Base-by-base conservation (phyloP, 2,797 vertebrate species). In the Notolabrus celidotus region DNA sequence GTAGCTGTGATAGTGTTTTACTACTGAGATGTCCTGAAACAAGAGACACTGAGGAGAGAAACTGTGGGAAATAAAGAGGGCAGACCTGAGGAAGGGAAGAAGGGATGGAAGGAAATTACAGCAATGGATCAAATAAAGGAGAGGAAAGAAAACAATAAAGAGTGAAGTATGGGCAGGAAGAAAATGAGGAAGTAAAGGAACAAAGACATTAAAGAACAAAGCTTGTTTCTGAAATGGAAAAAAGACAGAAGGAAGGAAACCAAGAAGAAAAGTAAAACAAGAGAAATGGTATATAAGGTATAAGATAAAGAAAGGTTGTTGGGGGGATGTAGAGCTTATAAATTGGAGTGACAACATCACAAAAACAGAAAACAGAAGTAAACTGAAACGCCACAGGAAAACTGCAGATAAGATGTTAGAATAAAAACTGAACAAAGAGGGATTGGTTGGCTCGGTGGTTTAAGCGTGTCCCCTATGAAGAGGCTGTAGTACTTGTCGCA, bases 21-120 rank as follows among this genome's bases (percentile, higher is more conserved):
- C 23, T 63, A 77, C 27, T 52, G 65, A 25, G 64, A 72, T 27
- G 68, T 70, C 15, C 53, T 53, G 65, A 54, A 69, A 41, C 34
- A 27, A 22, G 20, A 53, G 51, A 46, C 38, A 56, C 71, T 11
- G 23, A 2, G 34, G 16, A 3, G 5, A n/a, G 49, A 43, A 42
- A 25, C 7, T 42, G 39, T n/a, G 12, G 45, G 42, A 17, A 56
- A 19, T 60, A 5, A 19, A 2, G 31, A 42, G 33, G 8, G 12
- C 2, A 63, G 29, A 47, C 4, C 7, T 1, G 27, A 17, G 7
- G 10, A 0, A 0, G 7, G 16, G 14, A 10, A 53, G 4, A 41
- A 63, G 1, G 2, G 34, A 25, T 7, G 49, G 10, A 46, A 12
- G 27, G 17, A 43, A 43, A 43, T 10, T 1, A 31, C 29, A 19